Base-by-base conservation (phyloP, 1,140 invertebrate species). In the Neotoxoptera formosana region DNA sequence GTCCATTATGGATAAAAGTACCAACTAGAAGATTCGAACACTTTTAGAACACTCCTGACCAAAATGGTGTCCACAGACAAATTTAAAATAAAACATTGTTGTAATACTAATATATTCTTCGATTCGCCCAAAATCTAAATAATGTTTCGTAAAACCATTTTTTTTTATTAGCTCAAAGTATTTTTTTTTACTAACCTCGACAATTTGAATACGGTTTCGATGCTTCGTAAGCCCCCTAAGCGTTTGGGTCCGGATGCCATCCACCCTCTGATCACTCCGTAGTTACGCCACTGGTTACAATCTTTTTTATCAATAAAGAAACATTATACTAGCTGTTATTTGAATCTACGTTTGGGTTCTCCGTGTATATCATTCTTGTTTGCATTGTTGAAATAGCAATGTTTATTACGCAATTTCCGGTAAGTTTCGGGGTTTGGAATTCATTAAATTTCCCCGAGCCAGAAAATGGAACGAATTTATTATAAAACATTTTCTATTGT, bases 261-360 rank as follows among this genome's bases (percentile, higher is more conserved):
- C 30, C n/a, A 76, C n/a, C 60, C 60, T 76, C 60, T 76, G 60
- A 76, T 76, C 60, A 76, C 60, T 76, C 60, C 14, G 30, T 76
- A 76, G 60, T 76, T 76, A 76, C 30, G 14, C 60, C 60, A 76
- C 60, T n/a, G 60, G 30, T 83, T 83, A 83, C n/a, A 25, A 41
- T 83, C 34, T 83, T 41, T 83, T 34, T 83, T 83, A 83, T 83
- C 81, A 83, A 83, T 83, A 83, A 83, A 34, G 81, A 83, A 83
- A 83, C 36, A 83, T 83, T 36, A 83, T 83, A 83, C 81, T 83
- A 83, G n/a, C 36, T 83, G 36, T 83, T 83, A 83, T 83, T 83
- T 83, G 36, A 83, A 36, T 83, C 36, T 36, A 83, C 81, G 36
- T 83, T 83, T 17, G 34, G 36, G 36, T 83, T 36, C 34, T 41